Percentiles rank a stretch among this genome's conserved stretches.
Conservation (phyloP, 1,140 invertebrate species). For the Penaeus japonicus region DNA sequence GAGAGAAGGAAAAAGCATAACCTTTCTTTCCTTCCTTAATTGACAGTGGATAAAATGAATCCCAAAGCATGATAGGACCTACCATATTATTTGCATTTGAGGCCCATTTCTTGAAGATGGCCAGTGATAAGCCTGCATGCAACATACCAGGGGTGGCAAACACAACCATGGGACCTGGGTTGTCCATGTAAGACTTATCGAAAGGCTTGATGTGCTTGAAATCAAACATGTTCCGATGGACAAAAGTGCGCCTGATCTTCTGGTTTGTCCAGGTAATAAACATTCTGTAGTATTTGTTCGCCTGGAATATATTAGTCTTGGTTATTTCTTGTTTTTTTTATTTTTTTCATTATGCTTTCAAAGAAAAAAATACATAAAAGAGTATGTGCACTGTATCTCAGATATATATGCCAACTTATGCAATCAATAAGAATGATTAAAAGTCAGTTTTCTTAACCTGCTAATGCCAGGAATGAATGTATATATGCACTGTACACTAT, state of each 20-base stretch:
- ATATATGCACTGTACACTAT: too few species aligned
- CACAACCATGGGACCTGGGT: slow-evolving; percentile 99
- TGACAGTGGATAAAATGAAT: neutral
- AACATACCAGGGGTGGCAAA: slow-evolving; percentile 99
- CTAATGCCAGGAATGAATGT: too few species aligned
- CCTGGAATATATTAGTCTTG: slow-evolving; percentile 65
- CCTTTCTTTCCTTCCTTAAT: too few species aligned
- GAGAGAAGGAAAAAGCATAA: neutral
- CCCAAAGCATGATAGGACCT: slow-evolving; percentile 32
- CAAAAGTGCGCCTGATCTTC: slow-evolving; percentile 99
- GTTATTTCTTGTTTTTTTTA: neutral
- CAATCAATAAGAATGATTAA: too few species aligned
- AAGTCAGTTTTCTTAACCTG: too few species aligned
- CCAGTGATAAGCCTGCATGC: slow-evolving; percentile 95
- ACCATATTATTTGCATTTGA: slow-evolving; percentile 98
- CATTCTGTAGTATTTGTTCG: slow-evolving; percentile 99
- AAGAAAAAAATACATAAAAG: neutral
- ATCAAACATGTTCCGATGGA: slow-evolving; percentile 99
- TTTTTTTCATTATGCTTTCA: neutral
- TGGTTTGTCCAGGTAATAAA: slow-evolving; percentile 99
- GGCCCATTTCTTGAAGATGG: slow-evolving; percentile 99
- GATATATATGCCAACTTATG: neutral
- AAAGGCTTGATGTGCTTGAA: slow-evolving; percentile 99
- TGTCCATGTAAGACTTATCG: slow-evolving; percentile 95
- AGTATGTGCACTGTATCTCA: neutral